A percentile compares a stretch with the other conserved stretches of the same genome.
Conservation (phyloP, 2,113 vertebrate genomes). For the Platichthys flesus region DNA sequence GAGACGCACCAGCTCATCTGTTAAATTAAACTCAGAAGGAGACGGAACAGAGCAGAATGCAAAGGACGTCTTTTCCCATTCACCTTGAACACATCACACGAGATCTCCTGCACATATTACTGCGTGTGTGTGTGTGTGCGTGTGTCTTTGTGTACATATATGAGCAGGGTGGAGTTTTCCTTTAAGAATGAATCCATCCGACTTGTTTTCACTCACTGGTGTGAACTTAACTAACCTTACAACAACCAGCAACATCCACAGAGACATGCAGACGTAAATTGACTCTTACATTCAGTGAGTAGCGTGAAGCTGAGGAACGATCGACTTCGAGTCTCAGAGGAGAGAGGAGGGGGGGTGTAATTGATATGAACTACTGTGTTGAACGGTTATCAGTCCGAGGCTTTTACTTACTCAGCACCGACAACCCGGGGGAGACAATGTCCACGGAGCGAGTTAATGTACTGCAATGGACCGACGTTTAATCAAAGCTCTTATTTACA, state of each 20-base stretch:
- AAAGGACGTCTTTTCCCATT: not conserved
- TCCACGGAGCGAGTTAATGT: not conserved
- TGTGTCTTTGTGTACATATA: not conserved
- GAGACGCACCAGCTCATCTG: not conserved
- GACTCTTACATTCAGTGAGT: not conserved
- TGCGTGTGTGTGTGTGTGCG: not conserved
- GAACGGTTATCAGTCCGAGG: not conserved
- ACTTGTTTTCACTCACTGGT: not conserved
- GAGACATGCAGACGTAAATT: not conserved
- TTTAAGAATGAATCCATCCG: not conserved
- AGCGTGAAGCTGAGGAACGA: not conserved
- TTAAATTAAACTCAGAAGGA: conserved; percentile 2
- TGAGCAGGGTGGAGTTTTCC: not conserved
- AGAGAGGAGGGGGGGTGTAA: fast-evolving
- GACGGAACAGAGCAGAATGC: not conserved
- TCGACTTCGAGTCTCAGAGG: not conserved
- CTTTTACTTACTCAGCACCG: not conserved
- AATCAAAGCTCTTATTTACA: no score
- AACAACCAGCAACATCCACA: not conserved
- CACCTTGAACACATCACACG: not conserved
- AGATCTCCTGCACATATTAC: not conserved
- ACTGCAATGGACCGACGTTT: no score
- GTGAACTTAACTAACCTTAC: not conserved
- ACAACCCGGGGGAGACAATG: no score
- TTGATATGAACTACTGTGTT: conserved; percentile 2